Percentiles rank a stretch among this genome's conserved stretches.
Evolutionary conservation across 2,797 vertebrate species (phyloP).

Genomic region (Rhinoraja longicauda): DNA sequence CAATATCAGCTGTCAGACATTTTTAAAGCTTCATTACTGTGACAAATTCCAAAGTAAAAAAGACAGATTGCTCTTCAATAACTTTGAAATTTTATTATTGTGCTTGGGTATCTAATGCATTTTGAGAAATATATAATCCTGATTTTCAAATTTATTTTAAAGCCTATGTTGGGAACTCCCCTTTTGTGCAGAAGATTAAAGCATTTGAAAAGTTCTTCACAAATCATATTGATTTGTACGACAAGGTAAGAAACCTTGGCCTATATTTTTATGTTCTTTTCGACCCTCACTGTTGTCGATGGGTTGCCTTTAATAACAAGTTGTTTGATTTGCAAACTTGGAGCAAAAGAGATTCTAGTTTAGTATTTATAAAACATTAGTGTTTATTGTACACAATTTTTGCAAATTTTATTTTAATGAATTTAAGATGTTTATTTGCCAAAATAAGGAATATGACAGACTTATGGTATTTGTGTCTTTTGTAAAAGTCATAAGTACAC

Average conservation of each 20-base stretch:
- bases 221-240: constrained; percentile 78
- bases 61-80: not conserved
- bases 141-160: constrained; percentile 43
- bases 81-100: not conserved
- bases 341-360: not conserved
- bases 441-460: not conserved
- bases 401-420: not conserved
- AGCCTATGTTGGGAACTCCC: constrained; percentile 77
- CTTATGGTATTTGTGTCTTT: not conserved
- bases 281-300: not conserved
- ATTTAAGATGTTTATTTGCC: not conserved
- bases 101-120: not conserved
- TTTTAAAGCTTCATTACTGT: not conserved
- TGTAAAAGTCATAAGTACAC: not conserved
- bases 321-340: not conserved
- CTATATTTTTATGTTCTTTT: not conserved
- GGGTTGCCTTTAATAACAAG: not conserved
- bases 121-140: not conserved
- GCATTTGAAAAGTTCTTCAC: constrained; percentile 87
- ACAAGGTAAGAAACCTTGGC: constrained; percentile 71
- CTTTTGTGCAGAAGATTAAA: constrained; percentile 78
- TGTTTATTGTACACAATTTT: not conserved
- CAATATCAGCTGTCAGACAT: not conserved
- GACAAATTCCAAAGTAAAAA: too few species aligned
- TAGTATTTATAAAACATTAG: not conserved